phyloP scores from a whole-genome alignment of 2,888 invertebrate species.

The Scaptomyza caliginosa region DNA sequence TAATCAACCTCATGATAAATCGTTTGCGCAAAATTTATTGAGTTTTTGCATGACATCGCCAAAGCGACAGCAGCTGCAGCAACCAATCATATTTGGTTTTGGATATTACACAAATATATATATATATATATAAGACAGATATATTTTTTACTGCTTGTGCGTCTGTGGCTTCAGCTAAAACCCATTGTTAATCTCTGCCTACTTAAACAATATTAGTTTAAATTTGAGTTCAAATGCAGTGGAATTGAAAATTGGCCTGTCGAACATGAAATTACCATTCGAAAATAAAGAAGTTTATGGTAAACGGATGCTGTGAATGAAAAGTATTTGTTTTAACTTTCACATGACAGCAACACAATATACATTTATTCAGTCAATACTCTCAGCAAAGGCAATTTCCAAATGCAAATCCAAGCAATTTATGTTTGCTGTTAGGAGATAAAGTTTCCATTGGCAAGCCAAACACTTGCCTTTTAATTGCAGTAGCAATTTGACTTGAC shows the following conservation, averaged over 20 bases:
- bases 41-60: conserved; percentile 76
- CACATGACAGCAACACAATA: not conserved
- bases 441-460: not conserved
- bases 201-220: conserved; percentile 1
- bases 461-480: conserved; percentile 30
- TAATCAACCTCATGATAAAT: conserved; percentile 82
- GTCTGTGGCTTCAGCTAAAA: not conserved
- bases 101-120: not conserved
- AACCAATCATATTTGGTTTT: conserved; percentile 39
- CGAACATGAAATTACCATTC: not conserved
- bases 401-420: conserved; percentile 28
- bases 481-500: conserved; percentile 11
- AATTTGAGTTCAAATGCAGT: not conserved
- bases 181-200: not conserved
- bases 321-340: not conserved
- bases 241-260: no score
- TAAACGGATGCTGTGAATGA: not conserved
- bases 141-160: not conserved
- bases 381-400: not conserved
- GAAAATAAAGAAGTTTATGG: not conserved
- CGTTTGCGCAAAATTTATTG: conserved; percentile 79
- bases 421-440: not conserved
- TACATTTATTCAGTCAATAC: not conserved
- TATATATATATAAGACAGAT: not conserved
- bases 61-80: conserved; percentile 53